phyloP scores from a whole-genome alignment of 2,113 vertebrate genomes.

The Marmota flaviventris region DNA sequence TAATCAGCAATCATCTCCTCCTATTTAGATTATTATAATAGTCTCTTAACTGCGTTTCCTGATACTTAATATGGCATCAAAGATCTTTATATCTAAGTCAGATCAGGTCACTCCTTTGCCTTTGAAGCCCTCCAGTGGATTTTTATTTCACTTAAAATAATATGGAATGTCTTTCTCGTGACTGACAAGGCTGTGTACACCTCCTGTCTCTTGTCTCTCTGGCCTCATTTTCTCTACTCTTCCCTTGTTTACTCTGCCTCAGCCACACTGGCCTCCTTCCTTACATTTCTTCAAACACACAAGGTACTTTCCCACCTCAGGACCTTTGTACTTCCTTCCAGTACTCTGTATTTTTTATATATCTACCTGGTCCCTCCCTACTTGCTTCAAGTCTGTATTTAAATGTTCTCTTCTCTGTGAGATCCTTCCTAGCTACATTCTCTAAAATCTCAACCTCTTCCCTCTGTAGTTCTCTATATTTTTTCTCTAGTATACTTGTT shows the following conservation, averaged over 20 bases:
- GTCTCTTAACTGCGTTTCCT: background rate
- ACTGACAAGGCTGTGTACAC: background rate
- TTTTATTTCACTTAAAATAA: slow-evolving; percentile 35
- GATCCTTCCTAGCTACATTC: background rate
- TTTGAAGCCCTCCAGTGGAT: background rate
- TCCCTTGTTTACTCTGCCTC: slow-evolving; percentile 8
- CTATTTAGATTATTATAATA: background rate
- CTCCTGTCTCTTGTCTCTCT: background rate
- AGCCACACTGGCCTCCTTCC: background rate
- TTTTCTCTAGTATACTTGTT: background rate
- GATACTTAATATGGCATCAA: background rate
- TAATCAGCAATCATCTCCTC: background rate
- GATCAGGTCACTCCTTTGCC: background rate
- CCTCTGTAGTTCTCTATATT: background rate
- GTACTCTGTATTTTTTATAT: background rate
- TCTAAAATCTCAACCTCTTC: background rate
- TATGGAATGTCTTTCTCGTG: too few species aligned
- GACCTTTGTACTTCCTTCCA: slow-evolving; percentile 6
- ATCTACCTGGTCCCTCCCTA: background rate
- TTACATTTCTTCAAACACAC: background rate
- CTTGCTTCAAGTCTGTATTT: background rate
- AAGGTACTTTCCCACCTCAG: background rate
- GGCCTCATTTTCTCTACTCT: background rate
- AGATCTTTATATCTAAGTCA: background rate
- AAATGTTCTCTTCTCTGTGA: background rate